Evolutionary conservation across 2,888 invertebrate species (phyloP).

Genomic region (Brachylomia viminalis): DNA sequence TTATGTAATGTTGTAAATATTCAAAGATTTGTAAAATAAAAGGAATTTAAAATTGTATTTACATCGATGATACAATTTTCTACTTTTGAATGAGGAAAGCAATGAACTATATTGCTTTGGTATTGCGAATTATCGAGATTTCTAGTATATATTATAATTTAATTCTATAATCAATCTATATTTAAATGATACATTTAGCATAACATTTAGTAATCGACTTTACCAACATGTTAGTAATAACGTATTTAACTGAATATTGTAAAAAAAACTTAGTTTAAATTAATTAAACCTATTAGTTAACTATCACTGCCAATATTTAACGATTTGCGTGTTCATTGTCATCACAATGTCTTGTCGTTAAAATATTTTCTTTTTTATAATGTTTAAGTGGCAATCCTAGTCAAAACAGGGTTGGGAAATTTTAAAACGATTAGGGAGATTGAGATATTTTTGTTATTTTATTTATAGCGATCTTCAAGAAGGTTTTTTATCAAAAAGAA

Average conservation of each 20-base stretch:
- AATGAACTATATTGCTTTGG: conserved; percentile 31
- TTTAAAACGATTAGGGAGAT: conserved; percentile 63
- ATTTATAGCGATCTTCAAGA: conserved; percentile 39
- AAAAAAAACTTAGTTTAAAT: conserved; percentile 59
- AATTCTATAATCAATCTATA: conserved; percentile 53
- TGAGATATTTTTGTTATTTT: conserved; percentile 53
- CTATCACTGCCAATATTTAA: conserved; percentile 86
- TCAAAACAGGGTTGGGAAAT: conserved; percentile 88
- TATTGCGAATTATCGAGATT: conserved; percentile 56
- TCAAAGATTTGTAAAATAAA: conserved; percentile 61
- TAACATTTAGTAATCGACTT: conserved; percentile 56
- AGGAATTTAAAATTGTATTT: conserved; percentile 32
- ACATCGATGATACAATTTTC: conserved; percentile 27
- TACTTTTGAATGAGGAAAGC: conserved; percentile 41
- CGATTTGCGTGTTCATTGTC: conserved; percentile 72
- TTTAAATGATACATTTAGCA: conserved; percentile 41
- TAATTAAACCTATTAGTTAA: conserved; percentile 73
- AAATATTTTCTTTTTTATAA: conserved; percentile 67
- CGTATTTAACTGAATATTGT: conserved; percentile 72
- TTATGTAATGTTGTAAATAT: conserved; percentile 64
- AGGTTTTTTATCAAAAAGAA: background rate
- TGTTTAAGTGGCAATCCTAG: conserved; percentile 88
- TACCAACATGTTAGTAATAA: conserved; percentile 65
- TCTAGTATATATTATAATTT: conserved; percentile 49
- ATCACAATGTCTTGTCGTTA: conserved; percentile 67